Base-by-base conservation (phyloP, 2,797 vertebrate genomes). In the Onychomys torridus region DNA sequence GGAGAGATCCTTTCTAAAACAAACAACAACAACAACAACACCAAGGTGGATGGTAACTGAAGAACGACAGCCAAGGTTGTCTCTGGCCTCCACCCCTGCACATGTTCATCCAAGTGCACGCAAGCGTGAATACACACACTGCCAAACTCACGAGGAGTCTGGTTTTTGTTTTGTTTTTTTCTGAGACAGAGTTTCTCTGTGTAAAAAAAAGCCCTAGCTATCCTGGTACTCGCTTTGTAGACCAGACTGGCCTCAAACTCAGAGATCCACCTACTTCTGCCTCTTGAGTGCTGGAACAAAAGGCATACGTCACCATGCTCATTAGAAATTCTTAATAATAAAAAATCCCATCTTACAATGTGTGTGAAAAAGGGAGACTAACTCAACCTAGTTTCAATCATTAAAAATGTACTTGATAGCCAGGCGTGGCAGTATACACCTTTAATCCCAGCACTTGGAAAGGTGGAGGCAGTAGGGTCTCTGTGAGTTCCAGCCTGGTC, bases 361-460 rank as follows among this genome's bases (percentile, higher is more conserved):
- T 32, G 84, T 40, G 79, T 87, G 10, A 13, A 75, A 92, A 77
- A 87, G 61, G 25, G 10, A 94, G 1, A 88, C 13, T 76, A 89
- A 83, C 40, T 32, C 49, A 87, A 10, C 75, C 55, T 73, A 49
- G 79, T 85, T 83, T 91, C 69, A 94, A 75, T 78, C 63, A 65
- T 71, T 95, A 85, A 71, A 95, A 92, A 89, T 57, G 43, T 40
- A 40, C 55, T 49, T 61, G 29, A 78, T 63, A 65, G 63, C 29
- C 27, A 14, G 29, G 63, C 12, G 13, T 65, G 63, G 63, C 34
- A 29, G 29, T 34, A 2, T 14, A 32, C 63, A 65, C 63, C 29
- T 65, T 65, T 65, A 65, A 65, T 34, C 63, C 63, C 63, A 65
- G 63, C 12, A 32, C 63, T 65, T 65, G 63, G 32, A 65, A 65